phyloP scores from a whole-genome alignment of 2,888 invertebrate species.

The Noctua janthina region DNA sequence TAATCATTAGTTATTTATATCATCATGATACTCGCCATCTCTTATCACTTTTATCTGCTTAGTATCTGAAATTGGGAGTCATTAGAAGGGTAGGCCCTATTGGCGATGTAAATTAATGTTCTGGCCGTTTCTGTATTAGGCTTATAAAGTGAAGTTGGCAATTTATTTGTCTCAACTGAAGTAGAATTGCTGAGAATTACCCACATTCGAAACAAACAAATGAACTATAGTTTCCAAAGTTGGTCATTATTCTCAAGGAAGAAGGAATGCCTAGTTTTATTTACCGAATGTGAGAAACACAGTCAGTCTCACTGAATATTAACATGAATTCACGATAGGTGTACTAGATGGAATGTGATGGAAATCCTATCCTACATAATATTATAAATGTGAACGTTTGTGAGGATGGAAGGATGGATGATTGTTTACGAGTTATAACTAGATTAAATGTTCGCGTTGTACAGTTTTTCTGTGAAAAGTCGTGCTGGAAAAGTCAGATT shows the following conservation, averaged over 20 bases:
- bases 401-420: too few species aligned
- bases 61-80: constrained; percentile 63
- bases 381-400: too few species aligned
- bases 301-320: background rate
- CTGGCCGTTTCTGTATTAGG: constrained; percentile 35
- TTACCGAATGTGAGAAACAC: background rate
- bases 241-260: background rate
- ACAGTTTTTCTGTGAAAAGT: background rate
- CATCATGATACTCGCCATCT: background rate
- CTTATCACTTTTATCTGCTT: constrained; percentile 28
- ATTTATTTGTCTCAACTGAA: constrained; percentile 31
- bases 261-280: background rate
- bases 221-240: constrained; percentile 2
- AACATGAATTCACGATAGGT: background rate
- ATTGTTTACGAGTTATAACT: background rate
- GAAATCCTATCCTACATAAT: background rate
- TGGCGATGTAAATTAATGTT: constrained; percentile 47
- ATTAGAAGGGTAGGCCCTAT: constrained; percentile 63
- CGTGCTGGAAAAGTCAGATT: background rate
- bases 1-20: background rate
- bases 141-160: constrained; percentile 15
- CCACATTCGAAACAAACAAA: background rate
- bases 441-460: background rate
- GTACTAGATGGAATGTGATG: background rate
- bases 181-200: constrained; percentile 22